Conservation (phyloP, 1,140 invertebrate genomes). For the Magallana gigas region DNA sequence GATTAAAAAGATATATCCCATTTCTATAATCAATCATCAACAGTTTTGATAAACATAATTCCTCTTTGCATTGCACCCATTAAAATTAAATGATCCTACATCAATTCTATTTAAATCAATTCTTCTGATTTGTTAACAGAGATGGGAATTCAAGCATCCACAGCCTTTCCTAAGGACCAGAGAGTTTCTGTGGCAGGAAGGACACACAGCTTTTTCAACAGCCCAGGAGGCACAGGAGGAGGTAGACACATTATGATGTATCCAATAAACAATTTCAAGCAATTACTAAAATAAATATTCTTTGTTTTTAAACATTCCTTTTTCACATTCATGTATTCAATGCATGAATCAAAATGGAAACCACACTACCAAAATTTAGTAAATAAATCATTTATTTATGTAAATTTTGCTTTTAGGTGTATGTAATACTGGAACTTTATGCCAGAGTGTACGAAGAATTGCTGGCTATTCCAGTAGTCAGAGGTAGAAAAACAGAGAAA, state of each 20-base stretch:
- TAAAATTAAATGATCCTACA: too few species aligned
- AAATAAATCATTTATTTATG: neutral
- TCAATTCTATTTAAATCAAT: too few species aligned
- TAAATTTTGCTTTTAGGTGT: slow-evolving; percentile 64
- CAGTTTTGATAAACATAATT: too few species aligned
- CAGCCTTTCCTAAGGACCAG: slow-evolving; percentile 98
- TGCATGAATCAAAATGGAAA: too few species aligned
- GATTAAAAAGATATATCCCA: too few species aligned
- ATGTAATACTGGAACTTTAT: slow-evolving; percentile 75
- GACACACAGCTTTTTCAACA: slow-evolving; percentile 95
- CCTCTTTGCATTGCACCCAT: too few species aligned
- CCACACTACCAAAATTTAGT: too few species aligned
- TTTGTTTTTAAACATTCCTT: too few species aligned
- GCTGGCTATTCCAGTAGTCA: slow-evolving; percentile 96
- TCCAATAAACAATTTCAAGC: too few species aligned
- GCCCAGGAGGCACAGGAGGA: slow-evolving; percentile 93
- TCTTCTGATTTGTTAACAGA: slow-evolving; percentile 80
- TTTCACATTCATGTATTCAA: too few species aligned
- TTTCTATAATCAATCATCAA: too few species aligned
- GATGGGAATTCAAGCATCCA: slow-evolving; percentile 99
- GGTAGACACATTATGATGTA: slow-evolving; percentile 80
- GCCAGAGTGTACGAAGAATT: slow-evolving; percentile 91
- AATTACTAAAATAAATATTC: too few species aligned
- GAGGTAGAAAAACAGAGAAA: slow-evolving; percentile 98
- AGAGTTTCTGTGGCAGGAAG: slow-evolving; percentile 99